Percentiles rank a stretch among this genome's conserved stretches.
phyloP scores from a whole-genome alignment of 2,888 invertebrate species.

The Strigamia transsilvanica region DNA sequence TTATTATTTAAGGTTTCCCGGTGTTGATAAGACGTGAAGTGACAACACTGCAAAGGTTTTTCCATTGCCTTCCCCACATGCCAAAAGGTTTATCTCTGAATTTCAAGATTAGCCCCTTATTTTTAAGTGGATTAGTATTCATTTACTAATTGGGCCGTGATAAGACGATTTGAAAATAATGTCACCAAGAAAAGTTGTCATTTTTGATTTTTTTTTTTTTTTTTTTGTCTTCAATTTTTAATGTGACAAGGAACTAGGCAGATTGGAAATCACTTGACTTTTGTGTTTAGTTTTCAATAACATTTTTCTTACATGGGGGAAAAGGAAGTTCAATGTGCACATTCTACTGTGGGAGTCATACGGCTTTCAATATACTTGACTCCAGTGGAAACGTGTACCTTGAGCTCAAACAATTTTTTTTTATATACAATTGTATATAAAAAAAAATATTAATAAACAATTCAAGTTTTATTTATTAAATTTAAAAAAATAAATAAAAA shows the following conservation, averaged over 20 bases:
- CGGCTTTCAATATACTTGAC: neutral
- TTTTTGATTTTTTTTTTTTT: neutral
- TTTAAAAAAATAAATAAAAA: neutral
- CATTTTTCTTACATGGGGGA: no score
- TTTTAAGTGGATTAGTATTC: neutral
- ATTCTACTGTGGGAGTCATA: neutral
- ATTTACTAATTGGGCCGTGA: neutral
- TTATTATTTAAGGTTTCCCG: neutral
- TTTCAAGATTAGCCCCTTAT: neutral
- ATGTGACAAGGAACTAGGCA: neutral
- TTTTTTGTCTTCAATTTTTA: neutral
- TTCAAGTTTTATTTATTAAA: neutral
- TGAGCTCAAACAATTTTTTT: no score
- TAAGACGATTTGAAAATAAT: neutral
- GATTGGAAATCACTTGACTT: neutral
- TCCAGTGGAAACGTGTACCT: neutral
- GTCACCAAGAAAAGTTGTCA: neutral
- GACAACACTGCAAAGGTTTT: constrained; percentile 9
- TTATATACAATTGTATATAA: no score
- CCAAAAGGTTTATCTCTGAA: constrained; percentile 3
- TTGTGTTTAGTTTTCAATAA: no score
- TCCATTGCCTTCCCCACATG: neutral
- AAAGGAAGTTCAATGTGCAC: neutral
- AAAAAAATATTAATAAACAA: no score
- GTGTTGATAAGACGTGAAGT: neutral